Evolutionary conservation across 2,888 invertebrate genomes (phyloP).

Genomic region (Thecophora atra): DNA sequence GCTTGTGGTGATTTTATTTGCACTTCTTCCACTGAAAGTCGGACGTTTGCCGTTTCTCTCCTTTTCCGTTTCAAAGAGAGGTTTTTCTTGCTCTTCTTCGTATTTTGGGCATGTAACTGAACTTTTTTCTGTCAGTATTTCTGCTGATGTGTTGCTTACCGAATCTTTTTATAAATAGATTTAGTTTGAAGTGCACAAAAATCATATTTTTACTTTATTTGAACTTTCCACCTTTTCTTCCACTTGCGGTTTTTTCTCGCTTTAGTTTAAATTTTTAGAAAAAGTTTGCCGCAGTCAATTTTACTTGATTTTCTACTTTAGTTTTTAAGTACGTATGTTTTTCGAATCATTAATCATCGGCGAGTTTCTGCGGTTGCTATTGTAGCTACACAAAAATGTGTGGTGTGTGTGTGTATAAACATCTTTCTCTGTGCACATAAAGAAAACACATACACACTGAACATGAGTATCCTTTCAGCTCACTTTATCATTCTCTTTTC

Average conservation of each 20-base stretch:
- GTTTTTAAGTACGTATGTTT: constrained; percentile 21
- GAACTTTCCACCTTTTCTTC: background rate
- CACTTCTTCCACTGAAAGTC: background rate
- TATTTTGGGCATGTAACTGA: background rate
- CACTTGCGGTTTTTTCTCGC: background rate
- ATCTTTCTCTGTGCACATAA: too few species aligned
- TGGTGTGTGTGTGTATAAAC: background rate
- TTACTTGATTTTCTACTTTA: constrained; percentile 34
- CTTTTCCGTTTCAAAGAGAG: too few species aligned
- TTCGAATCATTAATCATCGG: constrained; percentile 30
- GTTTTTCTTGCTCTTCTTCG: constrained; percentile 1
- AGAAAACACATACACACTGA: too few species aligned
- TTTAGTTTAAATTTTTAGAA: background rate
- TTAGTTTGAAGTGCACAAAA: constrained; percentile 2
- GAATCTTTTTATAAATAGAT: constrained; percentile 25
- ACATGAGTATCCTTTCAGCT: too few species aligned
- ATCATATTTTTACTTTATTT: background rate
- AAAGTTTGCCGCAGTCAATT: constrained; percentile 34
- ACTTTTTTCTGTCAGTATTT: background rate
- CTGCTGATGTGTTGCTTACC: background rate
- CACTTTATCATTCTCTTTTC: too few species aligned
- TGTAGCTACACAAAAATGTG: background rate
- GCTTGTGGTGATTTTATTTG: constrained; percentile 7
- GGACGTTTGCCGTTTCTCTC: background rate
- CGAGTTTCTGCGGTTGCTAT: background rate